Percentiles rank a stretch among this genome's conserved stretches.
Evolutionary conservation across 2,113 vertebrate species (phyloP).

Genomic region (Anolis sagrei): DNA sequence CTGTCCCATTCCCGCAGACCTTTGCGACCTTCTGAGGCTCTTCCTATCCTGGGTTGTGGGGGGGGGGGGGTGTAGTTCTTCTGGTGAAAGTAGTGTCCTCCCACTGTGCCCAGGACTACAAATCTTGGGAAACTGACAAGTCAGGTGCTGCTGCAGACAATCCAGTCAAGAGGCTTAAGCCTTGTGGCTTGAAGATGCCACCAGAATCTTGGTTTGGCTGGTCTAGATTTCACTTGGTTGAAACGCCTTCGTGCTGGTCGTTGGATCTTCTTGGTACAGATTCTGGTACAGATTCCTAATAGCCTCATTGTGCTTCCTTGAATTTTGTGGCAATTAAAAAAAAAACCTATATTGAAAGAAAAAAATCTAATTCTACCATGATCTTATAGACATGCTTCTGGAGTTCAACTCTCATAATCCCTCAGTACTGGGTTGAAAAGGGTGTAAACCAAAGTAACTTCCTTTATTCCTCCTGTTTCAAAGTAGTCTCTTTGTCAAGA

Average conservation of each 20-base stretch:
- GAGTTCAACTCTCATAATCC: not conserved
- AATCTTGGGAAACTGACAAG: not conserved
- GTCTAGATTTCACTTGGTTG: not conserved
- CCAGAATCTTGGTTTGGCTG: not conserved
- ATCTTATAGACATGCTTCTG: not conserved
- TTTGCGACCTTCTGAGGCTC: not conserved
- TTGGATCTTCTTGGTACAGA: not conserved
- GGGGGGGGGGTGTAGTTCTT: not conserved
- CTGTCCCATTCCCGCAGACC: too few relatives aligned
- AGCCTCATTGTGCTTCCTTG: not conserved
- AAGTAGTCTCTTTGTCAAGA: too few relatives aligned
- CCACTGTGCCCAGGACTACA: not conserved
- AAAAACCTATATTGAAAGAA: too few relatives aligned
- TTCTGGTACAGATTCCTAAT: too few relatives aligned
- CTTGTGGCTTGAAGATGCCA: not conserved
- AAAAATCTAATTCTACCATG: not conserved
- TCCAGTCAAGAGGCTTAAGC: not conserved
- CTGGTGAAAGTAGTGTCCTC: not conserved
- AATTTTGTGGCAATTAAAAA: not conserved
- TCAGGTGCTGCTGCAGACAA: not conserved
- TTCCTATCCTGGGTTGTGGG: too few relatives aligned
- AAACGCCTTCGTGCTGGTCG: not conserved
- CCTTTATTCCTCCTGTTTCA: too few relatives aligned
- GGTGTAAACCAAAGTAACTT: too few relatives aligned
- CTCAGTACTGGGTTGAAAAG: not conserved